Conservation (phyloP, 2,888 invertebrate genomes). For the Cephus rjabovi region DNA sequence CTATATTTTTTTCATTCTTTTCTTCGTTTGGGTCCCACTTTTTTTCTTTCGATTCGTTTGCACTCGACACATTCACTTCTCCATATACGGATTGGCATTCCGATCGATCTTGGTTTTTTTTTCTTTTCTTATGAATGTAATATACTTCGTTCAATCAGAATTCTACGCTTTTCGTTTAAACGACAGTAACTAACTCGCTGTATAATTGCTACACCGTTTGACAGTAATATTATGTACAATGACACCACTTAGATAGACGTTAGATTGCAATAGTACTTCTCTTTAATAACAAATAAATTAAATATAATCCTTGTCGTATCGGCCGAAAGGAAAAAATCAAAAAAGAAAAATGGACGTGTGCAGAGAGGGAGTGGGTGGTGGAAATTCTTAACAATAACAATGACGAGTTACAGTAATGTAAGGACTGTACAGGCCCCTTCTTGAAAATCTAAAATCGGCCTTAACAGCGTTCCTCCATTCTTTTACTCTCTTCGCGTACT, state of each 20-base stretch:
- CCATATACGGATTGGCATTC: too few species aligned
- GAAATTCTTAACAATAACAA: constrained; percentile 31
- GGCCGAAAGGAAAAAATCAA: constrained; percentile 29
- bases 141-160: constrained; percentile 2
- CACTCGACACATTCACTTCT: too few species aligned
- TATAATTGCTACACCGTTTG: constrained; percentile 43
- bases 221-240: constrained; percentile 62
- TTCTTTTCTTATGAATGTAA: constrained; percentile 2
- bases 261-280: constrained; percentile 44
- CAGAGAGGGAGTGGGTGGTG: neutral
- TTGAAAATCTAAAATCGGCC: constrained; percentile 49
- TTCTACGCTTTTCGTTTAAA: constrained; percentile 37
- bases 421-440: constrained; percentile 47
- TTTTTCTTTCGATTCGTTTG: too few species aligned
- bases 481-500: too few species aligned
- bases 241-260: constrained; percentile 57
- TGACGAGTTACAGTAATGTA: constrained; percentile 43
- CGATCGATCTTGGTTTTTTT: constrained; percentile 11
- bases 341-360: too few species aligned
- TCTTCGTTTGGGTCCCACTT: too few species aligned
- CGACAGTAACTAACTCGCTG: constrained; percentile 46
- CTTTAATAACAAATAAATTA: constrained; percentile 58
- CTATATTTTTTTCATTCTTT: too few species aligned
- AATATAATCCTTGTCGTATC: constrained; percentile 48
- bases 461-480: constrained; percentile 15